Percentiles rank a stretch among this genome's conserved stretches.
phyloP scores from a whole-genome alignment of 2,888 invertebrate genomes.

The Caenorhabditis wallacei region DNA sequence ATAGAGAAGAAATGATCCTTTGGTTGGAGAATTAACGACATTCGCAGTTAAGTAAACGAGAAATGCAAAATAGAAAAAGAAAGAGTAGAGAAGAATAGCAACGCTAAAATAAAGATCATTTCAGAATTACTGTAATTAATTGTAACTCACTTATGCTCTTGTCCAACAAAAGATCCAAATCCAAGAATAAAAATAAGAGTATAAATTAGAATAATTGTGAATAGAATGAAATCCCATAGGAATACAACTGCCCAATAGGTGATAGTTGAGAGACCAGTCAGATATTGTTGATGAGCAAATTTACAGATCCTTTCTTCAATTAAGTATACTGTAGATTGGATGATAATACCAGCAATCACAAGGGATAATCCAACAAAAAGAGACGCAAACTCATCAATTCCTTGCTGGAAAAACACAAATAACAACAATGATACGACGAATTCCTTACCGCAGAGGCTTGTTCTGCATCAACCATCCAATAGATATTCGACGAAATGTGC shows the following conservation, averaged over 20 bases:
- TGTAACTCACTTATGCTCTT: conserved; percentile 16
- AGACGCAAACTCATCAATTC: too few species aligned
- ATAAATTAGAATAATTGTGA: conserved; percentile 16
- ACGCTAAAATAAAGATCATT: too few species aligned
- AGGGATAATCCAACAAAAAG: background rate
- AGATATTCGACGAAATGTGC: conserved; percentile 28
- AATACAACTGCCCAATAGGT: conserved; percentile 73
- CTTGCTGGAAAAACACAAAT: background rate
- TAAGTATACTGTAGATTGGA: conserved; percentile 66
- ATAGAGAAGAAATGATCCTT: conserved; percentile 39
- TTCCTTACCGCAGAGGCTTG: too few species aligned
- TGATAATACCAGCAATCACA: conserved; percentile 24
- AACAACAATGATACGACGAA: too few species aligned
- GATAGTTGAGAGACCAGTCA: conserved; percentile 73
- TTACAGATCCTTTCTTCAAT: conserved; percentile 72
- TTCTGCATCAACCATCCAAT: conserved; percentile 37
- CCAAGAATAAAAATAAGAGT: conserved; percentile 10
- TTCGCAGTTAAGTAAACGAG: conserved; percentile 24
- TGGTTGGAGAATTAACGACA: conserved; percentile 19
- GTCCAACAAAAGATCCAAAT: conserved; percentile 14
- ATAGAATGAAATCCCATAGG: conserved; percentile 39
- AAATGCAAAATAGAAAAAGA: conserved; percentile 12
- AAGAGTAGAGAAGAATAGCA: conserved; percentile 9
- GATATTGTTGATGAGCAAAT: conserved; percentile 76
- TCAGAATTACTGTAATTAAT: too few species aligned